These are phyloP conservation scores for Stenurella melanura DNA, from an alignment of 2,888 invertebrate genomes.

Conservation along the genomic window DNA sequence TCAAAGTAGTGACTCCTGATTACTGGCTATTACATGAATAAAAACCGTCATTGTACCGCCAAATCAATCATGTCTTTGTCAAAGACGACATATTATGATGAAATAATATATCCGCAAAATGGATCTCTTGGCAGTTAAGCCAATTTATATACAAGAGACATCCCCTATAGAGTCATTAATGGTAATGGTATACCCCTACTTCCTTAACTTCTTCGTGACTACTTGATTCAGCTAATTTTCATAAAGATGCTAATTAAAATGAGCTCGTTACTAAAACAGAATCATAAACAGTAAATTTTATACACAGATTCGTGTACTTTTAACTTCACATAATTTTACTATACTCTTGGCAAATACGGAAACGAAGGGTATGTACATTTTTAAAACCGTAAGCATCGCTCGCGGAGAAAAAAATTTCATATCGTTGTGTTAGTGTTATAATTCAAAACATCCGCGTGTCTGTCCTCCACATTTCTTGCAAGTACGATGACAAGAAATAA, in stretches of 20 bases:
- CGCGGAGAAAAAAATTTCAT: too few species aligned
- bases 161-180: slow-evolving; percentile 7
- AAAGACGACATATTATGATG: slow-evolving; percentile 2
- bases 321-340: too few species aligned
- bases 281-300: background rate
- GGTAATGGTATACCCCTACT: background rate
- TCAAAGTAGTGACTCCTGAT: too few species aligned
- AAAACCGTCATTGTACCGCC: background rate
- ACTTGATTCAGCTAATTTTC: background rate
- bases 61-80: background rate
- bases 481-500: too few species aligned
- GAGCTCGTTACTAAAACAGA: background rate
- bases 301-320: background rate
- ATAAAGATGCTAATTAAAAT: background rate
- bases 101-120: background rate
- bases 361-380: too few species aligned
- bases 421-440: too few species aligned
- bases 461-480: too few species aligned
- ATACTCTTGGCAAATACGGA: too few species aligned
- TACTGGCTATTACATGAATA: background rate
- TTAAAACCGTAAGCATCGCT: too few species aligned
- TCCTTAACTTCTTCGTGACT: background rate
- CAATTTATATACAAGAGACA: slow-evolving; percentile 4
- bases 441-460: too few species aligned
- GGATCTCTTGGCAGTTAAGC: background rate